Conservation (phyloP, 2,797 vertebrate genomes). For the Cyprinella venusta region DNA sequence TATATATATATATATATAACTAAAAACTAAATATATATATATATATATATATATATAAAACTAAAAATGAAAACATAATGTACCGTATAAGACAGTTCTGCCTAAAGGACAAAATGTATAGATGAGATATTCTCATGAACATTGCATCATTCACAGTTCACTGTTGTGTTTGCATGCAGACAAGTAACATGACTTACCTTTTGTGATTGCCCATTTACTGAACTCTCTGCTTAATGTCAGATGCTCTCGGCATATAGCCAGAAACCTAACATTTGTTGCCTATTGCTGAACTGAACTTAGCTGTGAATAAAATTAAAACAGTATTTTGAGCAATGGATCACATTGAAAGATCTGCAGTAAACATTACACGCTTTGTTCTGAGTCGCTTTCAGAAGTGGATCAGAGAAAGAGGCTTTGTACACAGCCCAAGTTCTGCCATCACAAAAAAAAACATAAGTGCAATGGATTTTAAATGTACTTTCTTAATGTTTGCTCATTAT, state of each 20-base stretch:
- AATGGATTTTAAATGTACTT: slow-evolving; percentile 7
- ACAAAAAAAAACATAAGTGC: slow-evolving; percentile 1
- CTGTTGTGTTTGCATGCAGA: not conserved
- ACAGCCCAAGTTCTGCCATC: not conserved
- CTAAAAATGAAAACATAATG: not conserved
- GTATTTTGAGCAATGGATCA: slow-evolving; percentile 10
- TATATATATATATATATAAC: no score
- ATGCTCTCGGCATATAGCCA: not conserved
- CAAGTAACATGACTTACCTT: not conserved
- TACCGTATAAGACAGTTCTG: not conserved
- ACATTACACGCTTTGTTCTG: slow-evolving; percentile 30
- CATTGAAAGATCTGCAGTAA: slow-evolving; percentile 13
- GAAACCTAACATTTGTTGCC: not conserved
- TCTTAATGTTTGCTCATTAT: slow-evolving; percentile 22
- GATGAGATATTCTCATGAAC: not conserved
- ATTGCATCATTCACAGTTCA: not conserved
- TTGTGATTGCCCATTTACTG: not conserved
- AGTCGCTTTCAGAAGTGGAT: not conserved
- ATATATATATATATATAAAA: no score
- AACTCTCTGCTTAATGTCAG: not conserved
- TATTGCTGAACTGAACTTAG: not conserved
- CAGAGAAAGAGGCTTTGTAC: slow-evolving; percentile 21
- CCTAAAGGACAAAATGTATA: not conserved
- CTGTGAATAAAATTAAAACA: slow-evolving; percentile 10
- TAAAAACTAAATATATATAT: no score